Evolutionary conservation across 2,888 invertebrate species (phyloP), one percentile per base, ranked within the genome.

Genomic region (Drosophila neutralis): DNA sequence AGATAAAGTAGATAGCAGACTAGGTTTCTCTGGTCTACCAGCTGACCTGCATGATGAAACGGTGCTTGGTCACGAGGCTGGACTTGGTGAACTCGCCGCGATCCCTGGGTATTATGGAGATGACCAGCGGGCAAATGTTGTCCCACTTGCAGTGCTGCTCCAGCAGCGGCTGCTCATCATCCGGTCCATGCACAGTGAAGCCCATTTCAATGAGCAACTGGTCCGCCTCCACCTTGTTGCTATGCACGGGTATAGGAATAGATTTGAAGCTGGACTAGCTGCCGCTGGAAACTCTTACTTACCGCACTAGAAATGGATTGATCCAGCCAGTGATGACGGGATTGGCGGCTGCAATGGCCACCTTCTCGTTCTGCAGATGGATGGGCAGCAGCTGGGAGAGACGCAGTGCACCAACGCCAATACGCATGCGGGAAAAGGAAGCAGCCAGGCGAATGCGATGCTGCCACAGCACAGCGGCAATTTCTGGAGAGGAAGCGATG

Each of bases 301-400:
- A 95, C 96, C 94, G 95, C 5, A 96, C 93, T 92, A 95, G 95
- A 79, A 95, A 95, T 0, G 95, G 95, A 93, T 97, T 97, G 15
- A 97, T 95, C 97, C 97, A 97, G 75, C 97, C 97, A 0, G 96
- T 96, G 2, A 96, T 95, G 0, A 94, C 93, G 35, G 93, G 92
- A 83, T 93, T 93, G 0, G 93, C 93, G 0, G 93, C 93, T 61
- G 95, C 94, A 61, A 95, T 94, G 1, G 94, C 94, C 33, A 96
- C 94, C 68, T 95, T 94, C 64, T 96, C 96, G 76, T 96, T 95
- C 68, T 95, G 94, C 73, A 97, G 93, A 92, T 97, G 97, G 0
- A 93, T 87, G 0, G 97, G 97, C 24, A 97, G 93, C 57, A 97
- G 93, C 60, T 96, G 95, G 40, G 95, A 95, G 82, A 95, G 92